Conservation (phyloP, 2,888 invertebrate genomes). For the Caenorhabditis sulstoni region DNA sequence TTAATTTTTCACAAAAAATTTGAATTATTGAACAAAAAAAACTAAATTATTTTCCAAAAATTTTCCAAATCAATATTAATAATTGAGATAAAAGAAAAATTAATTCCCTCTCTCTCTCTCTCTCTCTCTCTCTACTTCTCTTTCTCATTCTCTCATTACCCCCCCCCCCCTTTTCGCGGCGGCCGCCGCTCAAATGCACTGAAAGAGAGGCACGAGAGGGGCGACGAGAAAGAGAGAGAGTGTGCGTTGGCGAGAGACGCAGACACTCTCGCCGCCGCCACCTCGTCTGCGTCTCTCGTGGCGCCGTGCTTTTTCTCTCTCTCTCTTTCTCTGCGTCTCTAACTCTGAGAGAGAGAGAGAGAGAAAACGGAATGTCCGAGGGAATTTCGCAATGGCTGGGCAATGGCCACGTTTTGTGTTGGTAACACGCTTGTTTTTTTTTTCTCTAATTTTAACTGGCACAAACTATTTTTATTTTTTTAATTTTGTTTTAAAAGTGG, state of each 20-base stretch:
- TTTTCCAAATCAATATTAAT: too few species aligned
- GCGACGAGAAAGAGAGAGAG: constrained; percentile 6
- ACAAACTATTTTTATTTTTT: too few species aligned
- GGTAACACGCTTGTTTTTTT: too few species aligned
- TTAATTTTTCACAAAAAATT: too few species aligned
- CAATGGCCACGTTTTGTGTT: too few species aligned
- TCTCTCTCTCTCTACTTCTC: neutral
- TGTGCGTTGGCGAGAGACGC: constrained; percentile 10
- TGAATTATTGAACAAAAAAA: too few species aligned
- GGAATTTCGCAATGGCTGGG: constrained; percentile 38
- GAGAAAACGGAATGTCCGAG: constrained; percentile 12
- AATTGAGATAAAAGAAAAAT: too few species aligned
- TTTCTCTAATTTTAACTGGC: too few species aligned
- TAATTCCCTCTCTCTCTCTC: constrained; percentile 21
- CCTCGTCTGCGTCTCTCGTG: too few species aligned
- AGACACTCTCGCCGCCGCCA: constrained; percentile 14
- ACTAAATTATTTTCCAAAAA: too few species aligned
- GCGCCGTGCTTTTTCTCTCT: too few species aligned
- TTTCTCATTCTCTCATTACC: neutral
- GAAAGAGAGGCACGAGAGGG: neutral
- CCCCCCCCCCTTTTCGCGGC: constrained; percentile 14
- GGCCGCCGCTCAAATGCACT: constrained; percentile 50
- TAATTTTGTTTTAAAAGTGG: too few species aligned
- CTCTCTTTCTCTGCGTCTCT: constrained; percentile 24
- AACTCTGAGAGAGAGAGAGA: neutral